Evolutionary conservation across 2,113 vertebrate genomes (phyloP).

Genomic region (Zosterops hypoxanthus): DNA sequence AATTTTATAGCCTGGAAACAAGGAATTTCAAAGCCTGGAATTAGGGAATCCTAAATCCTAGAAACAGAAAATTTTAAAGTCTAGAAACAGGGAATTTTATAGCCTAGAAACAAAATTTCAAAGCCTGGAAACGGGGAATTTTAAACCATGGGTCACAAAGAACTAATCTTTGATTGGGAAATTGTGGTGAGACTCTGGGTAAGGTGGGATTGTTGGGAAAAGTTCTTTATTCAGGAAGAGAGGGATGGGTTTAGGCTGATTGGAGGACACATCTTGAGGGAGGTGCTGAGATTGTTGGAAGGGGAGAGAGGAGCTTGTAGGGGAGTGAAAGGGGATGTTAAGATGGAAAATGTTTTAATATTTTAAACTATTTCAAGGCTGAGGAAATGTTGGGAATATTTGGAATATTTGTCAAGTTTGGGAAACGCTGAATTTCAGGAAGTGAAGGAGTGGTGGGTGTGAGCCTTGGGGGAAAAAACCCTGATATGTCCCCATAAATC

Average conservation of each 20-base stretch:
- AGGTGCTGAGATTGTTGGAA: background rate
- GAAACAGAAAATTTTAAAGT: background rate
- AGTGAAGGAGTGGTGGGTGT: background rate
- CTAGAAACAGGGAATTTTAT: background rate
- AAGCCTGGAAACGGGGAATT: background rate
- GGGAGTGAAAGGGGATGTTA: background rate
- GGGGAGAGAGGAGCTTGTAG: background rate
- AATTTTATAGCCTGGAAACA: background rate
- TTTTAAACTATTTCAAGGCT: background rate
- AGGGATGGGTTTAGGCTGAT: background rate
- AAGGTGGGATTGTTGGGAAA: background rate
- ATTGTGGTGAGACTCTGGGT: background rate
- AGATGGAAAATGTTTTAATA: background rate
- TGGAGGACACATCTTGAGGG: background rate
- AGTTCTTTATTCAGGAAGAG: background rate
- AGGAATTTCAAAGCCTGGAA: background rate
- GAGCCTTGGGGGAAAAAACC: background rate
- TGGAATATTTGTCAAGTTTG: background rate
- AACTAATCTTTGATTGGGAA: background rate
- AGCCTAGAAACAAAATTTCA: background rate
- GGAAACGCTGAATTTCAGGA: background rate
- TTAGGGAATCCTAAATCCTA: background rate
- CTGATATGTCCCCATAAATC: background rate
- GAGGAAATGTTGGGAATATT: fast-evolving
- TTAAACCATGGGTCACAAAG: background rate